These are phyloP conservation scores for Chelonia mydas DNA, from an alignment of 2,797 vertebrate genomes.

Conservation along the genomic window DNA sequence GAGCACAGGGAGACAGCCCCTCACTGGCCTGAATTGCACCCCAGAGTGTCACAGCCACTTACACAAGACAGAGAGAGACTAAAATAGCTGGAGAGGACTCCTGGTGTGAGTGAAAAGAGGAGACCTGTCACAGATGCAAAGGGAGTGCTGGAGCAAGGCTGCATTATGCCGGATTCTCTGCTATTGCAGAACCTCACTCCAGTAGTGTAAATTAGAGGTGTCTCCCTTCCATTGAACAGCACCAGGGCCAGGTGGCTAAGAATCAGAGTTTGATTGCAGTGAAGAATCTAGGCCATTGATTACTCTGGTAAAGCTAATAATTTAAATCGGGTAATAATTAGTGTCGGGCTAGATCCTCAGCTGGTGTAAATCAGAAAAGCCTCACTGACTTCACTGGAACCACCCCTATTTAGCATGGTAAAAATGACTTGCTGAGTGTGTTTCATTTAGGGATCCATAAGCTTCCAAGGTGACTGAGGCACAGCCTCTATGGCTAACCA, in stretches of 20 bases:
- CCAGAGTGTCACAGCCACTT: neutral
- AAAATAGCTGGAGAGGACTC: neutral
- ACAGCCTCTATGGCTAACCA: neutral
- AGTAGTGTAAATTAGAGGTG: neutral
- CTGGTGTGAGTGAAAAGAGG: neutral
- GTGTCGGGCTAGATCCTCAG: neutral
- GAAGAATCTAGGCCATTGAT: neutral
- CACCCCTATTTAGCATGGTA: neutral
- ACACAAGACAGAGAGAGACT: neutral
- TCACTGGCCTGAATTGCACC: too few species aligned
- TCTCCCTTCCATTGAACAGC: neutral
- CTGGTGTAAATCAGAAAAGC: neutral
- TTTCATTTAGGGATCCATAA: neutral
- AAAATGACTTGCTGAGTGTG: rapidly evolving
- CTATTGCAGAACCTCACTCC: neutral
- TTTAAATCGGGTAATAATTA: rapidly evolving
- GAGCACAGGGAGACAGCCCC: too few species aligned
- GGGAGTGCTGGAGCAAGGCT: neutral
- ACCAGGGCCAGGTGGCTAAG: rapidly evolving
- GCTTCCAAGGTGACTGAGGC: rapidly evolving
- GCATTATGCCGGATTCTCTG: neutral
- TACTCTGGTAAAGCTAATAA: neutral
- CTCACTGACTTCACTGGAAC: neutral
- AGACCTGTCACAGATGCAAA: neutral
- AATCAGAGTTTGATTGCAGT: neutral